Evolutionary conservation across 2,888 invertebrate genomes (phyloP).

Genomic region (Cryptophagus acutangulus): DNA sequence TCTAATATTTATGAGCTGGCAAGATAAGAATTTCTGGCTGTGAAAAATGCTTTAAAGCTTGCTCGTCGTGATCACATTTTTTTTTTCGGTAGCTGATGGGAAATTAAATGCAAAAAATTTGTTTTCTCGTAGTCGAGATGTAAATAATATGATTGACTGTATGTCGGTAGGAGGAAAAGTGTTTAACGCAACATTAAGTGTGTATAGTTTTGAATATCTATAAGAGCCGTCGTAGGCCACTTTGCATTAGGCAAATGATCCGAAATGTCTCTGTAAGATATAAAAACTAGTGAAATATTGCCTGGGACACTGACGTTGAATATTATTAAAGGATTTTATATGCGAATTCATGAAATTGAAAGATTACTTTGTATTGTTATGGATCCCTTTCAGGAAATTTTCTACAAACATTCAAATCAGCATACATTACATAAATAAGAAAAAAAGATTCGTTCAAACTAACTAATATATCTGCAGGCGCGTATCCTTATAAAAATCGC

Average conservation of each 20-base stretch:
- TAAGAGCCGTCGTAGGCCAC: slow-evolving; percentile 40
- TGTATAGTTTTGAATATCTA: slow-evolving; percentile 45
- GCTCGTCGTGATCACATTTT: too few species aligned
- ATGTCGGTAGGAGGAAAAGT: slow-evolving; percentile 24
- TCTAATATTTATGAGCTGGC: slow-evolving; percentile 23
- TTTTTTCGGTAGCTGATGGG: too few species aligned
- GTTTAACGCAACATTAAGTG: slow-evolving; percentile 48
- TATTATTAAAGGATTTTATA: slow-evolving; percentile 43
- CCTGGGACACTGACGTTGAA: slow-evolving; percentile 39
- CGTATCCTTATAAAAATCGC: too few species aligned
- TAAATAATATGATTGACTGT: too few species aligned
- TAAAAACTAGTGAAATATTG: slow-evolving; percentile 44
- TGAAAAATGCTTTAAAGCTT: too few species aligned
- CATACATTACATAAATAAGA: too few species aligned
- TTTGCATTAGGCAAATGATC: slow-evolving; percentile 47
- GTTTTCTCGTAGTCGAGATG: too few species aligned
- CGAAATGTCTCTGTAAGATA: slow-evolving; percentile 39
- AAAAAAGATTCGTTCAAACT: too few species aligned
- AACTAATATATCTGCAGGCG: too few species aligned
- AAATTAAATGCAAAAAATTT: too few species aligned
- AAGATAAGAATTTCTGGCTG: slow-evolving; percentile 17
- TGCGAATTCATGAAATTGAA: slow-evolving; percentile 43
- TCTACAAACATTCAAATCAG: slow-evolving; percentile 30
- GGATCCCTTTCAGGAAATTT: slow-evolving; percentile 28
- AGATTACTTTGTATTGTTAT: slow-evolving; percentile 45